A percentile compares a stretch with the other conserved stretches of the same genome.
Evolutionary conservation across 2,797 vertebrate genomes (phyloP).

Genomic region (Molothrus ater): DNA sequence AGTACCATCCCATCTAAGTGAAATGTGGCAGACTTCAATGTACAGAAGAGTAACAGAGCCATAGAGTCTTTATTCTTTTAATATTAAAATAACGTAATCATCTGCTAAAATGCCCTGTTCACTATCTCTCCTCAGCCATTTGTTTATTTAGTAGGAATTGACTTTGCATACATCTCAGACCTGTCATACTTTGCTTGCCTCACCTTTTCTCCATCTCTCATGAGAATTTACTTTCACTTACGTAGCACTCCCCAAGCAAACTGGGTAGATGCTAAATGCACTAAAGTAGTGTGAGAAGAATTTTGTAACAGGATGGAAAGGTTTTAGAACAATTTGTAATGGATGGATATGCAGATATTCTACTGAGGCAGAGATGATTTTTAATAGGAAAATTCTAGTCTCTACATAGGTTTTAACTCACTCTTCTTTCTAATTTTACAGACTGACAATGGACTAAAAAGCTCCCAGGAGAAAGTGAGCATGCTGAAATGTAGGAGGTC

Average conservation of each 20-base stretch:
- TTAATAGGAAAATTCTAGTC: constrained; percentile 15
- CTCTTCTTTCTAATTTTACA: constrained; percentile 37
- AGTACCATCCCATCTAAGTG: neutral
- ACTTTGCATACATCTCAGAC: neutral
- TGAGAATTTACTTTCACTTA: constrained; percentile 6
- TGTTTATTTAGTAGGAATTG: constrained; percentile 27
- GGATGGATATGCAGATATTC: constrained; percentile 26
- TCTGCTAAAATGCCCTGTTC: neutral
- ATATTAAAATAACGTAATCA: neutral
- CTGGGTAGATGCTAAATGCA: constrained; percentile 15
- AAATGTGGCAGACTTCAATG: neutral
- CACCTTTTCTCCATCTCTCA: neutral
- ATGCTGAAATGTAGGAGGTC: constrained; percentile 29
- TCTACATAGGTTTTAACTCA: constrained; percentile 23
- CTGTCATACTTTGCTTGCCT: neutral
- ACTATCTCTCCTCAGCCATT: neutral
- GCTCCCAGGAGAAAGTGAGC: constrained; percentile 42
- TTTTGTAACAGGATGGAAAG: neutral
- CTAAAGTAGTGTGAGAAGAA: neutral
- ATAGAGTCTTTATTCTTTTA: neutral
- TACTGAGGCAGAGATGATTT: neutral
- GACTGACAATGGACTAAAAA: constrained; percentile 33
- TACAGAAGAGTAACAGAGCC: neutral
- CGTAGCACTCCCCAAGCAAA: neutral
- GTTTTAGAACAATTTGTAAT: constrained; percentile 41